phyloP scores from a whole-genome alignment of 2,797 vertebrate species.

The Melanitta fusca region DNA sequence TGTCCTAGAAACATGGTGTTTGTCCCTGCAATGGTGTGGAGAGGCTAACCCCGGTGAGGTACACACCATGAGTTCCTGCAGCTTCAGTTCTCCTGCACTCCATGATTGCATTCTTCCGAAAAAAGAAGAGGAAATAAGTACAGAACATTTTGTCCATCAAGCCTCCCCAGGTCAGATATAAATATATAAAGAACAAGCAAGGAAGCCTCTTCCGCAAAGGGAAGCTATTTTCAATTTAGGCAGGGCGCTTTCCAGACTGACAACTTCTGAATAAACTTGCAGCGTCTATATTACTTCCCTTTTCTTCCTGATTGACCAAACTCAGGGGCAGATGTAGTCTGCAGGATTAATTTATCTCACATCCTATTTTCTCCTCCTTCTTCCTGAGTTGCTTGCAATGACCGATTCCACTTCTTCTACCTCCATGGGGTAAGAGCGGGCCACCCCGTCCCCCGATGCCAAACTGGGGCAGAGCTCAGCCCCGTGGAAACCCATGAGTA shows the following conservation, averaged over 20 bases:
- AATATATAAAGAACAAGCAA: conserved; percentile 52
- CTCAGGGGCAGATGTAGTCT: neutral
- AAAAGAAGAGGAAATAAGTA: conserved; percentile 16
- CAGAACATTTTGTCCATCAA: conserved; percentile 60
- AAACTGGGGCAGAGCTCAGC: neutral
- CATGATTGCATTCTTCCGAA: neutral
- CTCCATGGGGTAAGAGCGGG: neutral
- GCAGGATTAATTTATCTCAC: neutral
- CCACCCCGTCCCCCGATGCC: neutral
- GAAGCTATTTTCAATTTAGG: conserved; percentile 44
- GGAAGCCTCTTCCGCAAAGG: conserved; percentile 38
- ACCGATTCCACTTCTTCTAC: accelerated
- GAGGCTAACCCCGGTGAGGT: neutral
- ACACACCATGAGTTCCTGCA: neutral
- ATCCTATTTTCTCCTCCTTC: neutral
- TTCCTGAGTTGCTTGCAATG: neutral
- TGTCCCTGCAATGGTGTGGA: accelerated
- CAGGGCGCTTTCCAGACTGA: conserved; percentile 29
- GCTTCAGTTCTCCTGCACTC: neutral
- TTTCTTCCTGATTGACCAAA: conserved; percentile 4
- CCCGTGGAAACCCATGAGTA: neutral
- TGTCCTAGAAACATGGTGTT: conserved; percentile 22
- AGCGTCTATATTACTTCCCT: neutral
- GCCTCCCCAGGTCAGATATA: conserved; percentile 57
- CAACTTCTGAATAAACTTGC: conserved; percentile 44